Conservation (phyloP, 2,888 invertebrate species). For the Scaptomyza polygonia region DNA sequence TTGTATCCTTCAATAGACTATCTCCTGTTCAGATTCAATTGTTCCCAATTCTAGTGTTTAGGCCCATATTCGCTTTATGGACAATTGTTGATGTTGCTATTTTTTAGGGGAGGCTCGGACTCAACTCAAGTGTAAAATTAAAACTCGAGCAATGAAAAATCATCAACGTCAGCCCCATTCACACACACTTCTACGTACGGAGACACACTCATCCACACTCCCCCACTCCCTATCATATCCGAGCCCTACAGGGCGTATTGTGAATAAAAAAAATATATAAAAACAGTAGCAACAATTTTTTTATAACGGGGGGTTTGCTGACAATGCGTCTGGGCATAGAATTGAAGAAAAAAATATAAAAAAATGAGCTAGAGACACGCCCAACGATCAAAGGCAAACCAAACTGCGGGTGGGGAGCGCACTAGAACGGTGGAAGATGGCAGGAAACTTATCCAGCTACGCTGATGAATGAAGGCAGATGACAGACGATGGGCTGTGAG, state of each 20-base stretch:
- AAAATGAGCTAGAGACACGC: conserved; percentile 67
- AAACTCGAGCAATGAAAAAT: conserved; percentile 84
- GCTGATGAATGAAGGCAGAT: conserved; percentile 53
- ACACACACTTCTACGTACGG: conserved; percentile 20
- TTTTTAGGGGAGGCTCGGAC: conserved; percentile 52
- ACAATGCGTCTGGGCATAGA: conserved; percentile 49
- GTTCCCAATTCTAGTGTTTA: conserved; percentile 14
- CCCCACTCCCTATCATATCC: background rate
- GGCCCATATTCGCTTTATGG: conserved; percentile 26
- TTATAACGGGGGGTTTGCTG: conserved; percentile 42
- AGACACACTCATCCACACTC: conserved; percentile 1
- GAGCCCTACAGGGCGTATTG: conserved; percentile 31
- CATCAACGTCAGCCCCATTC: conserved; percentile 76
- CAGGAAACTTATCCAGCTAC: conserved; percentile 28
- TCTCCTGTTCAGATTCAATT: conserved; percentile 1
- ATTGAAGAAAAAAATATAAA: conserved; percentile 43
- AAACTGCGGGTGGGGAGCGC: conserved; percentile 57
- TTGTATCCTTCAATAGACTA: background rate
- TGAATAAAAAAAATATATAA: conserved; percentile 19
- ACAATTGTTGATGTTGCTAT: conserved; percentile 26
- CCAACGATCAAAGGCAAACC: conserved; percentile 71
- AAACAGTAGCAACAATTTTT: conserved; percentile 62
- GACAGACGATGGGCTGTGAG: conserved; percentile 25
- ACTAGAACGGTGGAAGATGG: background rate
- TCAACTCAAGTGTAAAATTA: conserved; percentile 84